phyloP scores from a whole-genome alignment of 2,888 invertebrate species.

The Cantharis nigra region DNA sequence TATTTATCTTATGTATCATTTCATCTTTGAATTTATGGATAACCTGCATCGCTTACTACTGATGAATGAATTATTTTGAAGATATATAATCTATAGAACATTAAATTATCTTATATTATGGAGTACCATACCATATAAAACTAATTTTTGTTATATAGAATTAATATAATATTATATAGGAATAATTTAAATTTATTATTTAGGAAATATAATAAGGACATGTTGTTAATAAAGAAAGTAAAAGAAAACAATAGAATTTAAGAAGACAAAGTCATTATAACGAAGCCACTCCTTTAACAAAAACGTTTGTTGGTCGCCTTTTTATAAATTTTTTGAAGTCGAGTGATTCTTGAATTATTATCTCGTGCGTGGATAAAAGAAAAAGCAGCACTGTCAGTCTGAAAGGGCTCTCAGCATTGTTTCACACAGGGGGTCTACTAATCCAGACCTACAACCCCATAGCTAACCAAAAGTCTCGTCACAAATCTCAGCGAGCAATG shows the following conservation, averaged over 20 bases:
- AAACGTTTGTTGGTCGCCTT: constrained; percentile 10
- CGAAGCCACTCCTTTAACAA: constrained; percentile 8
- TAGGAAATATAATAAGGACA: no score
- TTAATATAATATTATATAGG: no score
- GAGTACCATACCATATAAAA: no score
- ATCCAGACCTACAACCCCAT: constrained; percentile 14
- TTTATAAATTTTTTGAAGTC: constrained; percentile 14
- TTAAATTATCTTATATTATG: no score
- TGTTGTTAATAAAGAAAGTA: not conserved
- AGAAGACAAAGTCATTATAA: constrained; percentile 16
- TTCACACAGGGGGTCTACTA: constrained; percentile 14
- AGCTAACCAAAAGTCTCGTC: constrained; percentile 9
- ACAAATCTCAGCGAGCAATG: constrained; percentile 17
- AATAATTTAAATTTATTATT: not conserved
- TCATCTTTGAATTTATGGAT: not conserved
- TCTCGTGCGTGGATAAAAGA: constrained; percentile 1
- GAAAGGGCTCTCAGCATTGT: constrained; percentile 14
- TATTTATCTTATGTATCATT: not conserved
- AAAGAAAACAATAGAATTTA: not conserved
- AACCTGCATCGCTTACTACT: not conserved
- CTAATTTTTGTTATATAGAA: no score
- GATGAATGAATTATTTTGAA: not conserved
- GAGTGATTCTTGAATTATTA: constrained; percentile 24
- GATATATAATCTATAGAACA: no score
- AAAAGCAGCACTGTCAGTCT: constrained; percentile 5